A percentile compares a stretch with the other conserved stretches of the same genome.
These are phyloP conservation scores for Rugalucina vietnamica DNA, from an alignment of 2,888 invertebrate species.

Conservation along the genomic window DNA sequence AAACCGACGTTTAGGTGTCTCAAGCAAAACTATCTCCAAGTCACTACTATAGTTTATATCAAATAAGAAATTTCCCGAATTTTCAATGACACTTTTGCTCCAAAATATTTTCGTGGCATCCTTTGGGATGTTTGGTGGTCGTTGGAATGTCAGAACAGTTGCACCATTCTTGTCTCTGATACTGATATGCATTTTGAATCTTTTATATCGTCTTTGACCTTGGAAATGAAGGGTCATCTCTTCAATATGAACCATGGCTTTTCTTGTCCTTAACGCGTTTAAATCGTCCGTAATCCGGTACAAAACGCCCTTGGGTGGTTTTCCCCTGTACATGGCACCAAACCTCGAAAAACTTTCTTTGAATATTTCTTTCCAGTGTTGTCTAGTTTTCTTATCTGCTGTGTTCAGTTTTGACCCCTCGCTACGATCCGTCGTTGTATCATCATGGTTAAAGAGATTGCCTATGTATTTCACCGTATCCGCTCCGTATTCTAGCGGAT, in stretches of 20 bases:
- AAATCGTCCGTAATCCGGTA: conserved; percentile 77
- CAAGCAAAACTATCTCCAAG: not conserved
- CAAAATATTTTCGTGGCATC: not conserved
- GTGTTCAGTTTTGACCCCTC: conserved; percentile 82
- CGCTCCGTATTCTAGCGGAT: conserved; percentile 73
- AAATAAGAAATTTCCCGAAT: not conserved
- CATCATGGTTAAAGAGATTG: conserved; percentile 84
- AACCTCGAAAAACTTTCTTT: conserved; percentile 81
- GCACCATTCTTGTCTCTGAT: not conserved
- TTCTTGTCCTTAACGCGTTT: conserved; percentile 68
- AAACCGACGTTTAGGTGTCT: not conserved
- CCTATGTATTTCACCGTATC: conserved; percentile 68
- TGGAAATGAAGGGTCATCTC: conserved; percentile 19
- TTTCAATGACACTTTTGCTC: not conserved
- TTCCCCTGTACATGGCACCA: conserved; percentile 85
- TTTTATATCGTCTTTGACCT: not conserved
- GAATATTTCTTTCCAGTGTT: conserved; percentile 83
- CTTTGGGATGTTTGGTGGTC: not conserved
- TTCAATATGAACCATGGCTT: conserved; percentile 50
- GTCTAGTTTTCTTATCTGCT: conserved; percentile 83
- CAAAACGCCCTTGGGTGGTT: conserved; percentile 82
- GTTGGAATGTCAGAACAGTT: not conserved
- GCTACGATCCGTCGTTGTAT: conserved; percentile 83
- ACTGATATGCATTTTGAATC: not conserved
- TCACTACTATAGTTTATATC: not conserved